Base-by-base conservation (phyloP, 2,113 vertebrate genomes). In the Arothron firmamentum region DNA sequence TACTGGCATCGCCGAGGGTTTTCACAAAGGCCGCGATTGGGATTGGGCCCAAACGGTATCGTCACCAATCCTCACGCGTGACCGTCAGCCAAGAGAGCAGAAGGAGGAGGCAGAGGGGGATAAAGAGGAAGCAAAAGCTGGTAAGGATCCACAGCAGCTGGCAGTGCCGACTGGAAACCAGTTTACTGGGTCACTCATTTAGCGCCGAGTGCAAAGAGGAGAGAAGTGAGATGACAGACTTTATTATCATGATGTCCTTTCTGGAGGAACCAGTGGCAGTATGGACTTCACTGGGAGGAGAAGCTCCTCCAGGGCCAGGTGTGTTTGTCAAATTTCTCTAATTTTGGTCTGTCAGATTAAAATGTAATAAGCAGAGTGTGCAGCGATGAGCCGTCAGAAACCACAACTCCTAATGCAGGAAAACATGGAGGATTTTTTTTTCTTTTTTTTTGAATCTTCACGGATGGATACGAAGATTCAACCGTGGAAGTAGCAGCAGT, bases 111-210 rank as follows among this genome's bases (percentile, higher is more conserved):
- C 42, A 14, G 47, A 55, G 28, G 42, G 34, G 31, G 46, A 52
- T 63, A 59, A 41, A 31, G 78, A 51, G 56, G 51, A 62, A 49
- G 63, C 16, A 71, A 43, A 49, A 19, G 38, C 51, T 6, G 52
- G 53, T 56, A 55, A 38, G 49, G 25, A 54, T 59, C 69, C 63
- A 55, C 38, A 46, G 61, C 57, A 73, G 65, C 66, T 73, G 65
- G 69, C 21, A 54, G 19, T 52, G 12, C 12, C 11, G 17, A 17
- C 34, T 38, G 34, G 34, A 38, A 38, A 38, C 34, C 45, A 47
- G 45, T 47, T n/a, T 47, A 47, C 34, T 38, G 34, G 34, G 34
- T 12, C 34, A 23, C 3, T 23, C 21, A 23, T 23, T 23, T 23
- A 23, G 3, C 21, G 3, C 21, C 21, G 3, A 38, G 34, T 38